Base-by-base conservation (phyloP, 2,797 vertebrate species). In the Apogon talboti region DNA sequence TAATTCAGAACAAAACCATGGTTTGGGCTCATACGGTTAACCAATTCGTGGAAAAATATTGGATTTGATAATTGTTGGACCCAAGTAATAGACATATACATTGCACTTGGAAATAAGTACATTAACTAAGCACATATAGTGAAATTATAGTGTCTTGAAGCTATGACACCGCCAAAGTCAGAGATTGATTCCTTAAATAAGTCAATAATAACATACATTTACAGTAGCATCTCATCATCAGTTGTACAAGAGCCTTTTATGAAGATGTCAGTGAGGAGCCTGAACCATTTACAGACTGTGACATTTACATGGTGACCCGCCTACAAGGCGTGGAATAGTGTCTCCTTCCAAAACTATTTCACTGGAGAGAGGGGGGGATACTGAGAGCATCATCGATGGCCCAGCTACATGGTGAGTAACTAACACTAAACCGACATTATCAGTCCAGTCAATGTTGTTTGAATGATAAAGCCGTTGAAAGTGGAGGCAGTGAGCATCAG, bases 261-360 rank as follows among this genome's bases (percentile, higher is more conserved):
- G 24, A 30, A 44, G 16, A 67, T 71, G 51, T 52, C 47, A 45
- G 33, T 13, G 58, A 57, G 48, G 50, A 42, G 52, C 53, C 74
- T 62, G 56, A 35, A 56, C 81, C 48, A 48, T 70, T 74, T 64
- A 42, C 82, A 85, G 72, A 79, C 79, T 14, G 74, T 79, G 83
- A 86, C 86, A 86, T 79, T 84, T 73, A 42, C 71, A 71, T 47
- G 30, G 78, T 51, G 89, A 81, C 87, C 90, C 91, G 86, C 91
- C 92, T 65, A 86, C 85, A 88, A 91, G 91, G 92, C 90, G 90
- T 90, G 91, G 91, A 87, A 35, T 68, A 35, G 74, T 65, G 69
- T 78, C 81, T 84, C 52, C 37, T 84, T 78, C 76, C 81, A 44
- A 71, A 82, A 90, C 62, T 84, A 42, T 71, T 66, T 43, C 71